Evolutionary conservation across 2,797 vertebrate species (phyloP).

Genomic region (Paratrypauchen microcephalus): DNA sequence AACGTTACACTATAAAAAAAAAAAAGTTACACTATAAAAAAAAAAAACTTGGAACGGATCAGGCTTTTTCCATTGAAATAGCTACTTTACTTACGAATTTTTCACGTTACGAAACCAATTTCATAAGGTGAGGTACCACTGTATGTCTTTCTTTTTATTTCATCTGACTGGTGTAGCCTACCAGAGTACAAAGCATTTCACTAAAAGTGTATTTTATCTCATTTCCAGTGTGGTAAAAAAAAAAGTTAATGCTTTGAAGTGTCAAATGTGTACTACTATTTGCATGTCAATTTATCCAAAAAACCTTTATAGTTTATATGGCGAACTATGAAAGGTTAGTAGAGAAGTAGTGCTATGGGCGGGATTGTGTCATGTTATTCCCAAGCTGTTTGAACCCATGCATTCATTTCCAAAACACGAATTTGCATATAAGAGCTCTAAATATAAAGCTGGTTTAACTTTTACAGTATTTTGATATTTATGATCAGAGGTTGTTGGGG

Average conservation of each 20-base stretch:
- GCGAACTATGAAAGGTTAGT: conserved; percentile 56
- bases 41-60: too few relatives aligned
- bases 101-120: too few relatives aligned
- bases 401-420: conserved; percentile 8
- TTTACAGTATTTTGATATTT: conserved; percentile 44
- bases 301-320: conserved; percentile 64
- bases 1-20: too few relatives aligned
- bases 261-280: conserved; percentile 45
- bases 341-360: conserved; percentile 43
- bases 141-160: conserved; percentile 13
- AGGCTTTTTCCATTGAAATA: too few relatives aligned
- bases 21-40: too few relatives aligned
- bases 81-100: too few relatives aligned
- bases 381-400: neutral
- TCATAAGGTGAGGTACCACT: too few relatives aligned
- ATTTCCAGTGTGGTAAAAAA: conserved; percentile 49
- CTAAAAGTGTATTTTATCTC: conserved; percentile 26
- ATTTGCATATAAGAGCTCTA: conserved; percentile 10
- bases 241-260: conserved; percentile 62
- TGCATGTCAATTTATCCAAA: conserved; percentile 35
- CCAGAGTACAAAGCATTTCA: conserved; percentile 39
- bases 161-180: neutral
- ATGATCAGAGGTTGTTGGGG: conserved; percentile 47
- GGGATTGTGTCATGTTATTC: conserved; percentile 3
- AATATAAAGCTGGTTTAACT: conserved; percentile 31